Percentiles rank a stretch among this genome's conserved stretches.
These are phyloP conservation scores for Malurus splendens DNA, from an alignment of 2,797 vertebrate species.

Conservation along the genomic window DNA sequence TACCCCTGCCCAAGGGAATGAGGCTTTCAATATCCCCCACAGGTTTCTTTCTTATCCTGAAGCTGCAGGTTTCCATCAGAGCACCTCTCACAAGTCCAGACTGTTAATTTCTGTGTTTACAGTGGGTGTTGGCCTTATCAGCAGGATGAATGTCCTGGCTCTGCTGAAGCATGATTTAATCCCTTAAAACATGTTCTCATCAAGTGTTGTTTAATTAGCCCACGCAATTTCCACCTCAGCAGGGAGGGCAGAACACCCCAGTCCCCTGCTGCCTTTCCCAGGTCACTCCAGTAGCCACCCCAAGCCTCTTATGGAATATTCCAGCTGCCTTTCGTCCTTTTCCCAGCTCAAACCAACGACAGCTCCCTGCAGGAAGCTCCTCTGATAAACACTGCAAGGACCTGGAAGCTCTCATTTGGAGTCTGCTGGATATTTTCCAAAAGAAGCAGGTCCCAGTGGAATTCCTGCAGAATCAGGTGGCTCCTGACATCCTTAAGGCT, in stretches of 20 bases:
- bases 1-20: neutral
- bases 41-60: neutral
- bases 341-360: accelerated
- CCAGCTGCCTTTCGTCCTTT: neutral
- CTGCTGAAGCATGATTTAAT: neutral
- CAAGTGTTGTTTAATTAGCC: neutral
- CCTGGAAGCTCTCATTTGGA: neutral
- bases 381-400: neutral
- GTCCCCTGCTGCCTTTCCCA: neutral
- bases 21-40: neutral
- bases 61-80: neutral
- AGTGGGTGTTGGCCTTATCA: neutral
- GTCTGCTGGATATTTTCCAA: neutral
- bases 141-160: neutral
- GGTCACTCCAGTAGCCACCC: neutral
- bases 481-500: neutral
- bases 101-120: neutral
- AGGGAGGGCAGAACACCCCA: neutral
- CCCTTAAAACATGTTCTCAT: neutral
- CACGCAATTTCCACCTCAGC: neutral
- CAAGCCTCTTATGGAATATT: neutral
- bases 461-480: neutral
- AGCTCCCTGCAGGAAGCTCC: slow-evolving; percentile 20
- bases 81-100: neutral
- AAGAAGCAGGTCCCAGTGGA: neutral